These are phyloP conservation scores for Monopis laevigella DNA, from an alignment of 2,888 invertebrate genomes.

Conservation along the genomic window DNA sequence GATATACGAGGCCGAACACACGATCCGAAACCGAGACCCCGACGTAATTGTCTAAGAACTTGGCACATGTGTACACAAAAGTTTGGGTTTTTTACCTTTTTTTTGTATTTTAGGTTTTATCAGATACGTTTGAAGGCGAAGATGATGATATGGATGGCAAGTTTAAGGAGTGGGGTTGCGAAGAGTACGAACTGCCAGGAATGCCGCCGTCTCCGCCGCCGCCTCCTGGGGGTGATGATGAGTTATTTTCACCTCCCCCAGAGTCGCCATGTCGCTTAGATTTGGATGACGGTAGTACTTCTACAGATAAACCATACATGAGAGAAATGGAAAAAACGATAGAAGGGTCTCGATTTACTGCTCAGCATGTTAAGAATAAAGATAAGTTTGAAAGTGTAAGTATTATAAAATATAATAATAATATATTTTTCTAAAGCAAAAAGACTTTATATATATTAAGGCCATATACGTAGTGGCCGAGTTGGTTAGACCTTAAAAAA, in stretches of 20 bases:
- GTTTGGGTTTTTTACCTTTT: not conserved
- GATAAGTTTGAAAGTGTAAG: constrained; percentile 94
- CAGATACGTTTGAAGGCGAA: constrained; percentile 69
- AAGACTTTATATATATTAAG: not conserved
- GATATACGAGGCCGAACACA: constrained; percentile 51
- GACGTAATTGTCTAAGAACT: constrained; percentile 2
- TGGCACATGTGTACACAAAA: not conserved
- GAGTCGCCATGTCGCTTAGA: constrained; percentile 69
- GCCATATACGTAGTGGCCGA: constrained; percentile 10
- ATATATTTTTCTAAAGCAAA: too few relatives aligned
- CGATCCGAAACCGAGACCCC: constrained; percentile 45
- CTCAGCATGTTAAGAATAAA: constrained; percentile 94
- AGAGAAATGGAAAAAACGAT: constrained; percentile 92
- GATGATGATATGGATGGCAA: constrained; percentile 63
- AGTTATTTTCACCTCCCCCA: constrained; percentile 83
- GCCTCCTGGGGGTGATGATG: constrained; percentile 83
- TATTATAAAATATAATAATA: too few relatives aligned
- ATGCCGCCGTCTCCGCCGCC: constrained; percentile 78
- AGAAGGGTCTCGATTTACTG: constrained; percentile 92
- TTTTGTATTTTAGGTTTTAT: not conserved
- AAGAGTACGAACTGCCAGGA: constrained; percentile 79
- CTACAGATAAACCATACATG: constrained; percentile 82
- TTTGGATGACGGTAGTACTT: constrained; percentile 75
- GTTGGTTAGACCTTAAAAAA: too few relatives aligned
- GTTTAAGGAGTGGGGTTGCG: constrained; percentile 65